Base-by-base conservation (phyloP, 2,113 vertebrate species). In the Prinia subflava region DNA sequence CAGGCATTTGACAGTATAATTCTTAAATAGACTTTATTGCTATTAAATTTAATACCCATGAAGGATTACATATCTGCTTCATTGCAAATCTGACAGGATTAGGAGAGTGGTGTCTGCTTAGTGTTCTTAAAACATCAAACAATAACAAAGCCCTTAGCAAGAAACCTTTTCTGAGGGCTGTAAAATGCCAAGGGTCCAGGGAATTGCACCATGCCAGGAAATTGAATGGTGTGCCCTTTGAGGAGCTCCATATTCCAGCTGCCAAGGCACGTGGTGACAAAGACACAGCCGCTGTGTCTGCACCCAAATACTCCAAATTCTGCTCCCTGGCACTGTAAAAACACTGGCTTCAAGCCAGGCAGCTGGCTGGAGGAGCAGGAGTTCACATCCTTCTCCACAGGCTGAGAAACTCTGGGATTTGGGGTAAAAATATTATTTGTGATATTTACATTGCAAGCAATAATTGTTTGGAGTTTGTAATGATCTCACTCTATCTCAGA, bases 31-130 rank as follows among this genome's bases (percentile, higher is more conserved):
- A 50, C 6, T 85, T 87, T 70, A 88, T 80, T 90, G 42, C 87
- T 83, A 83, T 91, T 89, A 63, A 85, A 73, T 90, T 20, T 94
- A 95, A 95, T 88, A 65, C 71, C 75, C 28, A 0, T 90, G 94
- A 93, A 94, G 85, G 93, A 97, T 96, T 95, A 97, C 95, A 78
- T 63, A 92, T 90, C 94, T 94, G 75, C 85, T 92, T 70, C 85
- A 55, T 80, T 91, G 85, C 59, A 53, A 78, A 69, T 52, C 90
- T 95, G 93, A 84, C 87, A 94, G 90, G 93, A 91, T 97, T 93
- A 95, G 75, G 42, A 80, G 37, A 64, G 41, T 21, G 41, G 81
- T 59, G 82, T 93, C 92, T 95, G 92, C 90, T 93, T 83, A 77
- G 85, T 71, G 93, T 79, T 88, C 94, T 74, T 80, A 73, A 88